Percentiles rank a stretch among this genome's conserved stretches.
Evolutionary conservation across 2,888 invertebrate genomes (phyloP).

Genomic region (Drepanosiphum platanoidis): DNA sequence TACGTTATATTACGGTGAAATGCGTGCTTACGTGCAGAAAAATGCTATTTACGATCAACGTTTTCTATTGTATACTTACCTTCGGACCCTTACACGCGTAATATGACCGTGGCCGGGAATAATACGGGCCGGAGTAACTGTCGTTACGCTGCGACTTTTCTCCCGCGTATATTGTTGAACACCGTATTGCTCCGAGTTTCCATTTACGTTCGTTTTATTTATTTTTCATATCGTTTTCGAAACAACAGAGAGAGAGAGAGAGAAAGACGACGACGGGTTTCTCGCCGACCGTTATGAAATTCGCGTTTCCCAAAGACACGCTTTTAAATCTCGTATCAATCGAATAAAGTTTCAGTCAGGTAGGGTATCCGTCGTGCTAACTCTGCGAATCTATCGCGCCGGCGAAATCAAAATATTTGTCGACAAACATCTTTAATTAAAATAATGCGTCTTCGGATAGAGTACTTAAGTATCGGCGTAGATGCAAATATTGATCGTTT

Average conservation of each 20-base stretch:
- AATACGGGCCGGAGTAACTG: not conserved
- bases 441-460: no score
- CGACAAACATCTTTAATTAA: no score
- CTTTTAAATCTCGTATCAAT: not conserved
- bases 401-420: no score
- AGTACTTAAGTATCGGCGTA: no score
- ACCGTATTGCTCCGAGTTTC: not conserved
- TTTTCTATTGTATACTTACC: conserved; percentile 11
- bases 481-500: no score
- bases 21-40: not conserved
- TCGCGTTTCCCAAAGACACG: not conserved
- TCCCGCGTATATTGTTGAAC: not conserved
- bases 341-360: not conserved
- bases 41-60: conserved; percentile 25
- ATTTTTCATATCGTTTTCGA: not conserved
- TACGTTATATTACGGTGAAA: not conserved
- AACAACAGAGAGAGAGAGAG: no score
- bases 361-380: not conserved
- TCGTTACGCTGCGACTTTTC: conserved; percentile 17
- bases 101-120: conserved; percentile 7
- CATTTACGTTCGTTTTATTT: not conserved
- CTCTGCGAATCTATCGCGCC: no score
- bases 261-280: no score
- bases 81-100: not conserved
- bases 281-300: no score